phyloP scores from a whole-genome alignment of 2,888 invertebrate genomes.

The Stegophylla sp. region DNA sequence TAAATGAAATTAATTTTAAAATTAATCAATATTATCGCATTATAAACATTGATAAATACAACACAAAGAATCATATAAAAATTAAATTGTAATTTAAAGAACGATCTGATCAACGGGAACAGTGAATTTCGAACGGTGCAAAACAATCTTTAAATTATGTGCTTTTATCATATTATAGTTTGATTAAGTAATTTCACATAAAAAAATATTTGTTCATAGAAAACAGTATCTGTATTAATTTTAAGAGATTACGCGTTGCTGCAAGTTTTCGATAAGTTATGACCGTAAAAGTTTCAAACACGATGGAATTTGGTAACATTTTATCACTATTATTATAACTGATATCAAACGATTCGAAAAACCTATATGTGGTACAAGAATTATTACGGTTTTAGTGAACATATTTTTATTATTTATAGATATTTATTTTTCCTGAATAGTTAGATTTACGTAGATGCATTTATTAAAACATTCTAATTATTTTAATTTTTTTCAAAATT shows the following conservation, averaged over 20 bases:
- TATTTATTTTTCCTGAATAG: too few relatives aligned
- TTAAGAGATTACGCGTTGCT: background rate
- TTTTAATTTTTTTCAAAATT: background rate
- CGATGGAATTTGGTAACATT: background rate
- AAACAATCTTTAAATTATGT: too few relatives aligned
- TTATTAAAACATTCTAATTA: background rate
- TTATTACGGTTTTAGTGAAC: background rate
- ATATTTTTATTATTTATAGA: background rate
- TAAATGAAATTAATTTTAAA: too few relatives aligned
- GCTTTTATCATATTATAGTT: too few relatives aligned
- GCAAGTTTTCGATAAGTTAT: background rate
- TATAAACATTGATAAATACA: too few relatives aligned
- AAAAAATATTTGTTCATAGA: background rate
- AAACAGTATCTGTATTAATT: background rate
- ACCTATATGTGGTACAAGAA: background rate
- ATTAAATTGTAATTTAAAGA: too few relatives aligned
- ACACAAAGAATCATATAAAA: too few relatives aligned
- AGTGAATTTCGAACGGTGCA: too few relatives aligned
- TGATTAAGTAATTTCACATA: background rate
- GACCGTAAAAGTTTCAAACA: background rate
- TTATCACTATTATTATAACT: background rate
- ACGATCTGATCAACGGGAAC: too few relatives aligned
- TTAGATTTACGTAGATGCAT: too few relatives aligned
- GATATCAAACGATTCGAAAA: background rate
- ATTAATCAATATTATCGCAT: too few relatives aligned